Conservation (phyloP, 23 tunicate species). For the Clavelina lepadiformis region DNA sequence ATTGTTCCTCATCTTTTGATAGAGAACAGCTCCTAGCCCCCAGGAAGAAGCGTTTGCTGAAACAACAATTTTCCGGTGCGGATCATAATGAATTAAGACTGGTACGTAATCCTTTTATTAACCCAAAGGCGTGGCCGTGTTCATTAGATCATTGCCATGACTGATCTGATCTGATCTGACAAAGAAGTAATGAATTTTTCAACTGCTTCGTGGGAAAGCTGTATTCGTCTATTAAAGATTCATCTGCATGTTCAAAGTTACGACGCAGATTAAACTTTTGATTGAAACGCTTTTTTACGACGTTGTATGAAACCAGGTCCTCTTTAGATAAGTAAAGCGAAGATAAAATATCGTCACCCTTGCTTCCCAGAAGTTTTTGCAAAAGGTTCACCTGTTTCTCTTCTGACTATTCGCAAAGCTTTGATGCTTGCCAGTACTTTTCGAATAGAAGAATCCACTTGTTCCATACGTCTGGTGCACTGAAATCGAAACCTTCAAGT, state of each 20-base stretch:
- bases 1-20: constrained; percentile 9
- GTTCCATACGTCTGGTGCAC: constrained; percentile 5
- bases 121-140: too few species aligned
- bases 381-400: constrained; percentile 14
- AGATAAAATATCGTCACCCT: constrained; percentile 8
- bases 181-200: constrained; percentile 1
- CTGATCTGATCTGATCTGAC: too few species aligned
- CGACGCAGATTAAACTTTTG: background rate
- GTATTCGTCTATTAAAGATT: constrained; percentile 15
- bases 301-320: background rate
- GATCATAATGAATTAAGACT: constrained; percentile 13
- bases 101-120: too few species aligned
- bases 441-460: constrained; percentile 18
- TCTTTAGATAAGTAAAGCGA: constrained; percentile 11
- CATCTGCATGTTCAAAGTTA: constrained; percentile 19
- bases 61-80: constrained; percentile 4
- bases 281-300: constrained; percentile 8
- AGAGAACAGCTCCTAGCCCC: constrained; percentile 27
- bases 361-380: constrained; percentile 2
- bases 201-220: background rate
- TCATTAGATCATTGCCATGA: too few species aligned
- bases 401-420: background rate
- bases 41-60: constrained; percentile 12
- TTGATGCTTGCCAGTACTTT: constrained; percentile 2
- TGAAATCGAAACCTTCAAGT: constrained; percentile 13